Evolutionary conservation across 2,113 vertebrate genomes (phyloP).

Genomic region (Coturnix japonica): DNA sequence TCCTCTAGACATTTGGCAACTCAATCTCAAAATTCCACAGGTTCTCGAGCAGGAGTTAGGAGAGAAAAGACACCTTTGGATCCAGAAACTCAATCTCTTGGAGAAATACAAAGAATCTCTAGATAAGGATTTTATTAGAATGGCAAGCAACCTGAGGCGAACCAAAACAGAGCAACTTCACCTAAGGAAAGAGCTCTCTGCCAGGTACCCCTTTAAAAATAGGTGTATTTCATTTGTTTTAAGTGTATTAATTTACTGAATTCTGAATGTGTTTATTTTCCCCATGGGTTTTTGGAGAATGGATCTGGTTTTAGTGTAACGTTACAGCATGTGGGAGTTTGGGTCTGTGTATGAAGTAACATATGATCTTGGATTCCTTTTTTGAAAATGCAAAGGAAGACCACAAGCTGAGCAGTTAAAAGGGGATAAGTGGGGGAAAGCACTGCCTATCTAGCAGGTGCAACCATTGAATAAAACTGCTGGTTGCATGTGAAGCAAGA

Average conservation of each 20-base stretch:
- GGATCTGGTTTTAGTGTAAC: neutral
- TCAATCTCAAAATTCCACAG: conserved; percentile 27
- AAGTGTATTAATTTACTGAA: neutral
- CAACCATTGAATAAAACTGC: neutral
- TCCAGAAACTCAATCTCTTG: conserved; percentile 79
- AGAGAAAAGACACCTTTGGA: conserved; percentile 78
- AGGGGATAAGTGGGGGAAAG: neutral
- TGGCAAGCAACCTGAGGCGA: conserved; percentile 84
- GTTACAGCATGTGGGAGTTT: neutral
- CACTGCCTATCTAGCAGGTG: neutral
- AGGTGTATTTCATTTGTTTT: accelerated
- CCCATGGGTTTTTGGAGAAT: neutral
- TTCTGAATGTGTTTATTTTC: neutral
- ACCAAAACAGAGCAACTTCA: conserved; percentile 85
- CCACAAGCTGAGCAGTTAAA: conserved; percentile 1
- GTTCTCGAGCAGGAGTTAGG: conserved; percentile 77
- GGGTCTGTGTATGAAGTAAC: neutral
- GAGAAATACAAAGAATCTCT: conserved; percentile 82
- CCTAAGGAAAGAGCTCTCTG: conserved; percentile 77
- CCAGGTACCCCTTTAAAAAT: conserved; percentile 75
- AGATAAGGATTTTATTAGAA: conserved; percentile 83
- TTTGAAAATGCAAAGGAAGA: neutral
- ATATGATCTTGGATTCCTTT: neutral
- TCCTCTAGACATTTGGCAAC: neutral
- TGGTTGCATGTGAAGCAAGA: neutral